phyloP scores from a whole-genome alignment of 2,797 vertebrate species.

The Echeneis naucrates region DNA sequence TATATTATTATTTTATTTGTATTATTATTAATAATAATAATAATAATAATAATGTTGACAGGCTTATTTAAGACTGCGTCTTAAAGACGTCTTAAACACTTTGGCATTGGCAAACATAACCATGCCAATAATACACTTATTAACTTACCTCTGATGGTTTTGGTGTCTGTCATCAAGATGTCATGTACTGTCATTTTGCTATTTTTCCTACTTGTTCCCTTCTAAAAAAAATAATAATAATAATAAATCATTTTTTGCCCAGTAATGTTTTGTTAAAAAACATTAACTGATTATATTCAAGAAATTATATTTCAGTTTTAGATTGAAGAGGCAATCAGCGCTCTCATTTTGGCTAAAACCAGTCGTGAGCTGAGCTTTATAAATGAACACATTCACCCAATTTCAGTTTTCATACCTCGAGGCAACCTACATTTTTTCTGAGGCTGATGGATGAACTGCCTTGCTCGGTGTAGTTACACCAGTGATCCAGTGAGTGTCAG shows the following conservation, averaged over 20 bases:
- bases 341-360: constrained; percentile 23
- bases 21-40: too few species aligned
- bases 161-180: neutral
- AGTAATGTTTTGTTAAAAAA: constrained; percentile 9
- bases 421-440: constrained; percentile 10
- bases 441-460: constrained; percentile 9
- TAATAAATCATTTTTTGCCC: too few species aligned
- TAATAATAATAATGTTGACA: neutral
- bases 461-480: constrained; percentile 53
- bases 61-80: neutral
- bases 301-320: neutral
- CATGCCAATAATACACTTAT: neutral
- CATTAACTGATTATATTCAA: neutral
- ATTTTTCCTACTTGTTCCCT: neutral
- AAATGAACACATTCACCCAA: constrained; percentile 44
- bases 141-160: too few species aligned
- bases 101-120: neutral
- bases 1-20: too few species aligned
- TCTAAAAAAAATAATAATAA: too few species aligned
- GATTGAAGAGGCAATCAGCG: constrained; percentile 10
- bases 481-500: constrained; percentile 58
- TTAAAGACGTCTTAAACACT: too few species aligned
- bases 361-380: constrained; percentile 22
- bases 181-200: neutral
- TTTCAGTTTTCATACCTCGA: constrained; percentile 40